These are phyloP conservation scores for Phocoena phocoena DNA, from an alignment of 2,113 vertebrate genomes.

Conservation along the genomic window DNA sequence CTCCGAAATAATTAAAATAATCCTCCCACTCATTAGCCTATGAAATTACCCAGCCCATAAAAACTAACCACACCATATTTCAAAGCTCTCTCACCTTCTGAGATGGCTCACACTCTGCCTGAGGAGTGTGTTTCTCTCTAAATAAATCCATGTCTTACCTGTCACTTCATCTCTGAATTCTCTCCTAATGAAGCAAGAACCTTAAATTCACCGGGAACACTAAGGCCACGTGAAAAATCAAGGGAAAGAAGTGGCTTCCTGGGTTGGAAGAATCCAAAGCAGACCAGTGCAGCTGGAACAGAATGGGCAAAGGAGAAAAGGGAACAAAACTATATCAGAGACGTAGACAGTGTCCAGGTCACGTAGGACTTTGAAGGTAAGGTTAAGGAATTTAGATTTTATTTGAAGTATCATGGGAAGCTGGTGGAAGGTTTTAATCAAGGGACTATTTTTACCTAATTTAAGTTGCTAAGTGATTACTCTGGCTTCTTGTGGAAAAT, in stretches of 20 bases:
- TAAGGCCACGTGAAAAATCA: background rate
- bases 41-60: too few relatives aligned
- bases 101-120: too few relatives aligned
- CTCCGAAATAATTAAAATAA: too few relatives aligned
- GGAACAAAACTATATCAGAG: background rate
- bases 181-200: too few relatives aligned
- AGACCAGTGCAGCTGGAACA: background rate
- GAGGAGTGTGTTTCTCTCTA: too few relatives aligned
- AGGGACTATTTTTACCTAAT: background rate
- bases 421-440: background rate
- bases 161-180: too few relatives aligned
- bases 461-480: background rate
- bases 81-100: too few relatives aligned
- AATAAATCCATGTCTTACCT: too few relatives aligned
- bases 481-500: background rate
- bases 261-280: background rate
- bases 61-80: too few relatives aligned
- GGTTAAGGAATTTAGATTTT: background rate
- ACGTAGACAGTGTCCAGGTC: background rate
- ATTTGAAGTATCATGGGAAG: background rate
- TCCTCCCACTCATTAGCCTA: too few relatives aligned
- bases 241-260: background rate
- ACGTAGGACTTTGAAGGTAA: background rate
- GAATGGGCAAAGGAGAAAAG: background rate
- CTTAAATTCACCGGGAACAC: too few relatives aligned